phyloP scores from a whole-genome alignment of 1,140 invertebrate genomes.

The Armadillidium nasatum region DNA sequence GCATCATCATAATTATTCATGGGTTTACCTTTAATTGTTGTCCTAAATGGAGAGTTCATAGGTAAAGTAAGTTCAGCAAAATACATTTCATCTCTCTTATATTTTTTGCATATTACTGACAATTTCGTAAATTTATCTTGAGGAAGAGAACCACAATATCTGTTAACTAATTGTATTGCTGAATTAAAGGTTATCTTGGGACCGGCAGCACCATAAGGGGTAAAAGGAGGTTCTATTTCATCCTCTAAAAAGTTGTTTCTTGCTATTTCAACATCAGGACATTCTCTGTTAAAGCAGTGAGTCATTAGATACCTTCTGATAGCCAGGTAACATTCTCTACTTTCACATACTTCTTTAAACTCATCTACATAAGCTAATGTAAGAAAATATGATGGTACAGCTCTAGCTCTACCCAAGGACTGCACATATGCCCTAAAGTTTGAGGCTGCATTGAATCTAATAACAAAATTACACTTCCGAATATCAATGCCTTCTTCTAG shows the following conservation, averaged over 20 bases:
- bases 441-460: constrained; percentile 60
- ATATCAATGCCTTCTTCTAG: constrained; percentile 82
- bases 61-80: constrained; percentile 28
- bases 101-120: constrained; percentile 14
- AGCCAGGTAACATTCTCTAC: constrained; percentile 29
- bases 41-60: constrained; percentile 27
- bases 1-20: constrained; percentile 34
- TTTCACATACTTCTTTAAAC: constrained; percentile 11
- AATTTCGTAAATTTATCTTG: constrained; percentile 42
- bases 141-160: constrained; percentile 42
- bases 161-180: constrained; percentile 33
- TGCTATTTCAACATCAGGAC: constrained; percentile 26
- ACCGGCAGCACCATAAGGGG: constrained; percentile 31
- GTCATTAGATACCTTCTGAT: constrained; percentile 26
- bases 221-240: constrained; percentile 23
- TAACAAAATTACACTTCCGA: constrained; percentile 70
- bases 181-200: constrained; percentile 38
- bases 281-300: constrained; percentile 31
- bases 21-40: constrained; percentile 1
- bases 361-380: neutral
- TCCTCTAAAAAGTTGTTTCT: constrained; percentile 29
- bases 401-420: constrained; percentile 43
- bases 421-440: constrained; percentile 42
- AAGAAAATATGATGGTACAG: constrained; percentile 3
- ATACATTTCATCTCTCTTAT: neutral